These are phyloP conservation scores for Ectropis grisescens DNA, from an alignment of 1,140 invertebrate species.

Conservation along the genomic window DNA sequence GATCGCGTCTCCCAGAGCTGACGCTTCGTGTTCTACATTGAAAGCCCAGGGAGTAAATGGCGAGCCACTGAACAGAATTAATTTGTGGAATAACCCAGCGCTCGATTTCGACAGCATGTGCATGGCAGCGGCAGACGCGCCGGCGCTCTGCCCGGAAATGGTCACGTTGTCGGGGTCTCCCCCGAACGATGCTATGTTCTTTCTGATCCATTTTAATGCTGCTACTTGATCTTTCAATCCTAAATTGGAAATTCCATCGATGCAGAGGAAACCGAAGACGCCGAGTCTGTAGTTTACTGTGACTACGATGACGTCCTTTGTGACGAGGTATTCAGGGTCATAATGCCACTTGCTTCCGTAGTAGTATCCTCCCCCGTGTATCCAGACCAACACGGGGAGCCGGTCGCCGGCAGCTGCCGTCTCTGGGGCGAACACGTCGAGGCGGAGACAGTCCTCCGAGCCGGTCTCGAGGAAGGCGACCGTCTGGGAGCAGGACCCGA, in stretches of 20 bases:
- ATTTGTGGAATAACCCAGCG: constrained; percentile 37
- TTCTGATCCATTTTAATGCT: constrained; percentile 48
- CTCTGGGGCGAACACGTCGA: constrained; percentile 38
- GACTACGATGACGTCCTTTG: constrained; percentile 32
- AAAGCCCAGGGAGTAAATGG: constrained; percentile 47
- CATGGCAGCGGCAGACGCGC: constrained; percentile 41
- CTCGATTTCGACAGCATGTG: constrained; percentile 41
- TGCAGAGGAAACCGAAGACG: constrained; percentile 35
- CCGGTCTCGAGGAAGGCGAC: constrained; percentile 22
- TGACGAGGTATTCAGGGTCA: constrained; percentile 53
- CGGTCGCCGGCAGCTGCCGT: constrained; percentile 3
- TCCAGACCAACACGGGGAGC: constrained; percentile 73
- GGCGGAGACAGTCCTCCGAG: constrained; percentile 39
- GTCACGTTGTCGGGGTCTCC: constrained; percentile 65
- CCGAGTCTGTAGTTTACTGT: constrained; percentile 37
- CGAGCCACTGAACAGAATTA: constrained; percentile 37
- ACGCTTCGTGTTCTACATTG: constrained; percentile 25
- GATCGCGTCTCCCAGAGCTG: constrained; percentile 31
- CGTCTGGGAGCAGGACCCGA: constrained; percentile 35
- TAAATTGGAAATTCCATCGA: constrained; percentile 37
- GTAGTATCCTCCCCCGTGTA: constrained; percentile 73
- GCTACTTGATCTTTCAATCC: constrained; percentile 52
- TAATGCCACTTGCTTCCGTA: constrained; percentile 66
- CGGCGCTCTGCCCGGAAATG: constrained; percentile 64
- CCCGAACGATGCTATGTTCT: constrained; percentile 61